phyloP scores from a whole-genome alignment of 2,888 invertebrate genomes.

The Chouioia cunea region DNA sequence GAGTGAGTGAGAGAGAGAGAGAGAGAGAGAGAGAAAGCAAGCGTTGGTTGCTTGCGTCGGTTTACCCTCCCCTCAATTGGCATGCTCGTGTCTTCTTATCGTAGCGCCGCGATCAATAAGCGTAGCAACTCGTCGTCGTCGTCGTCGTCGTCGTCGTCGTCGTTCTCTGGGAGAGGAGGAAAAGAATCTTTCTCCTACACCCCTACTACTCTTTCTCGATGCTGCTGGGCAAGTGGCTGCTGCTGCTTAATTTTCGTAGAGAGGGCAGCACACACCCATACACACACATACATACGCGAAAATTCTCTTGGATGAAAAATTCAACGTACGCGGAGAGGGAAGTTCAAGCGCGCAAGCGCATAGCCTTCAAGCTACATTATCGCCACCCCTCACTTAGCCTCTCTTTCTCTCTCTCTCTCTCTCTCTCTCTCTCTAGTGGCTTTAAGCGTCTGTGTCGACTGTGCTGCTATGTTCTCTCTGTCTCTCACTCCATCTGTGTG shows the following conservation, averaged over 20 bases:
- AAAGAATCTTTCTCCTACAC: conserved; percentile 33
- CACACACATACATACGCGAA: neutral
- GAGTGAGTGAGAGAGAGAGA: neutral
- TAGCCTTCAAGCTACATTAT: conserved; percentile 30
- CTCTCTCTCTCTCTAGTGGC: too few species aligned
- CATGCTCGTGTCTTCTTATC: conserved; percentile 66
- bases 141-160: too few species aligned
- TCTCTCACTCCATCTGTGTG: conserved; percentile 40
- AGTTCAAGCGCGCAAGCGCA: conserved; percentile 23
- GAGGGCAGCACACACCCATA: too few species aligned
- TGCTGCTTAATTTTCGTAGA: neutral
- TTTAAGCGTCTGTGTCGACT: conserved; percentile 38
- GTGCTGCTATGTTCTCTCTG: conserved; percentile 42
- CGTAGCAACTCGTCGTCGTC: conserved; percentile 46
- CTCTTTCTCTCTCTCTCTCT: too few species aligned
- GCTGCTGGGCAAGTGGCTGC: conserved; percentile 9
- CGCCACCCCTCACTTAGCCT: too few species aligned
- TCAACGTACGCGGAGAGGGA: conserved; percentile 44
- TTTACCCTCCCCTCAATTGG: conserved; percentile 56
- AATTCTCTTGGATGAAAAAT: too few species aligned
- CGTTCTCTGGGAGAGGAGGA: conserved; percentile 47
- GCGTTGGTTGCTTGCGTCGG: neutral
- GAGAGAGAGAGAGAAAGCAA: neutral
- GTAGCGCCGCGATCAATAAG: conserved; percentile 64
- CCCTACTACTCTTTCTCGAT: conserved; percentile 9